phyloP scores from a whole-genome alignment of 2,113 vertebrate genomes.

The Bolborhynchus lineola region DNA sequence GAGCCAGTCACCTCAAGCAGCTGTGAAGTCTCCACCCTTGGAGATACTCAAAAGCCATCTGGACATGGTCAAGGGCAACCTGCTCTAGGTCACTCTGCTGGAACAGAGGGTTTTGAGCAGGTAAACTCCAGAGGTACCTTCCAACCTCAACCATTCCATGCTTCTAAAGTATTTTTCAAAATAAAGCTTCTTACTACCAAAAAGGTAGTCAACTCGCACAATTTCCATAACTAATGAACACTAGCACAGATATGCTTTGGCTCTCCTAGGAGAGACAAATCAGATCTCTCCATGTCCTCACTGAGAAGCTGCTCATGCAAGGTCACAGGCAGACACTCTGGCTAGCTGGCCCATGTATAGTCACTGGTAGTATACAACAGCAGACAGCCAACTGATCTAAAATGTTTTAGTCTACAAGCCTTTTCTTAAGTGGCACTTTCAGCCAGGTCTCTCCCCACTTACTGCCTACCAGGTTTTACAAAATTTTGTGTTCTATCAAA shows the following conservation, averaged over 20 bases:
- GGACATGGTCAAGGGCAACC: background rate
- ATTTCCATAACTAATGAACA: background rate
- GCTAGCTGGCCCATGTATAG: background rate
- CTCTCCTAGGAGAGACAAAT: background rate
- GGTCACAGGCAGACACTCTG: background rate
- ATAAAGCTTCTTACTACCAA: background rate
- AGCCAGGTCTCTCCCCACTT: background rate
- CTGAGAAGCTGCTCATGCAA: background rate
- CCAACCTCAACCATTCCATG: background rate
- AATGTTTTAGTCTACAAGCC: background rate
- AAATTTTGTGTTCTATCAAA: background rate
- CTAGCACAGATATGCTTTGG: background rate
- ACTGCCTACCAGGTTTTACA: background rate
- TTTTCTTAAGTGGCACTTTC: background rate
- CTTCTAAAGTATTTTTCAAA: background rate
- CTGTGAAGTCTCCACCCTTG: background rate
- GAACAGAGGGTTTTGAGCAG: background rate
- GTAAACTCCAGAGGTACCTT: background rate
- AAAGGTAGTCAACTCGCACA: background rate
- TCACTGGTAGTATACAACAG: background rate
- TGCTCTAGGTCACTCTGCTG: background rate
- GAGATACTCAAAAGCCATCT: background rate
- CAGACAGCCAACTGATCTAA: background rate
- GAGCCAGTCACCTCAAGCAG: background rate
- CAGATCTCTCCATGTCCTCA: background rate